These are phyloP conservation scores for Platichthys stellatus DNA, from an alignment of 2,113 vertebrate species.

Conservation along the genomic window DNA sequence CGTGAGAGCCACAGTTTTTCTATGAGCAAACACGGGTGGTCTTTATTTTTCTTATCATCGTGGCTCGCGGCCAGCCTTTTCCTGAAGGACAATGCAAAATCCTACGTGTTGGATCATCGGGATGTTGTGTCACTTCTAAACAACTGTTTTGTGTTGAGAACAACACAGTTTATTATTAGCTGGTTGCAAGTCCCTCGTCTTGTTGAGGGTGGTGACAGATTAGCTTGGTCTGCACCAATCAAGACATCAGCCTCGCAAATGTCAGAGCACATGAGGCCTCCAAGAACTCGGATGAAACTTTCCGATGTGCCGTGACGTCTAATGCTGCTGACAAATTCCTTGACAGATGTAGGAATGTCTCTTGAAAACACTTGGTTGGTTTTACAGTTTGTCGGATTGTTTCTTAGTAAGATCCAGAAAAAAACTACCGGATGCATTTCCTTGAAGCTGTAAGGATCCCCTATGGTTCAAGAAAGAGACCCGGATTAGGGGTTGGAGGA, in stretches of 20 bases:
- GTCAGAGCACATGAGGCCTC: slow-evolving; percentile 31
- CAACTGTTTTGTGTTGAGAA: slow-evolving; percentile 32
- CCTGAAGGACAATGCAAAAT: slow-evolving; percentile 6
- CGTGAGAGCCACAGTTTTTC: slow-evolving; percentile 42
- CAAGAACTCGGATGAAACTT: slow-evolving; percentile 24
- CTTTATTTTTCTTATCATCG: slow-evolving; percentile 50
- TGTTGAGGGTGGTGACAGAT: slow-evolving; percentile 34
- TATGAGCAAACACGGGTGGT: slow-evolving; percentile 62
- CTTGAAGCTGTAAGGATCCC: no score
- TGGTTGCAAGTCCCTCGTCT: slow-evolving; percentile 6
- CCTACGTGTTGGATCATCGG: neutral
- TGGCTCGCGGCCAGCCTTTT: slow-evolving; percentile 16
- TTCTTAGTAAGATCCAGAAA: no score
- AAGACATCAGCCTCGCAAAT: slow-evolving; percentile 75
- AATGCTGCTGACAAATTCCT: slow-evolving; percentile 20
- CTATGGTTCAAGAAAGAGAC: no score
- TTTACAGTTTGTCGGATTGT: no score
- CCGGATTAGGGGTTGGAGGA: no score
- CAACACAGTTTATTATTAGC: slow-evolving; percentile 2
- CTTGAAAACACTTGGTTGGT: no score
- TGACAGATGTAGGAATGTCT: no score
- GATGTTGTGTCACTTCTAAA: neutral
- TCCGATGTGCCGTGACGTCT: slow-evolving; percentile 19
- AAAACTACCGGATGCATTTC: no score
- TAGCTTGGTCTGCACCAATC: slow-evolving; percentile 34